Base-by-base conservation (phyloP, 2,113 vertebrate species). In the Albula glossodonta region DNA sequence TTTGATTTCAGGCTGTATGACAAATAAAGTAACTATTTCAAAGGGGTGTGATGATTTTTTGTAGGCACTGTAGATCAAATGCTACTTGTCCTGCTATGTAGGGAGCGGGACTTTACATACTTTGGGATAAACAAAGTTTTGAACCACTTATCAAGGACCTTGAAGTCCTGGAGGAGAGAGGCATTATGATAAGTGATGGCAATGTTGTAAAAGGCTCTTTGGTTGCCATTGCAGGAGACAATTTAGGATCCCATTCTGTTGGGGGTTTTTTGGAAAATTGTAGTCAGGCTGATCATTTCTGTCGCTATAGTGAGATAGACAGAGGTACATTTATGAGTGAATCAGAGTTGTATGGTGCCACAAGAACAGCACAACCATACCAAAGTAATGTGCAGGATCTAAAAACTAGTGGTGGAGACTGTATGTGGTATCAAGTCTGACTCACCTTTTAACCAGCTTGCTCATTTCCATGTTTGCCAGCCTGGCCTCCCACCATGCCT, bases 121-220 rank as follows among this genome's bases (percentile, higher is more conserved):
- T 88, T 88, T 86, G 87, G 80, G 6, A 51, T 81, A 13, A 52
- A 88, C 78, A 87, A 87, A 70, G 87, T 88, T 57, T 85, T 86
- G 63, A 88, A 25, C 50, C 84, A 2, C 50, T 88, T 8, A 81
- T 85, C 50, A 85, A 85, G 8, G 83, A 88, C 48, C 84, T 88
- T 8, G 81, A 83, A 82, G 7, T 25, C 51, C 57, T 88, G 13
- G 87, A 88, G 84, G 63, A 85, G 83, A 77, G 48, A 22, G 81
- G 83, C 60, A 66, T 85, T 17, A 48, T 80, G 84, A 56, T 79
- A 31, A 57, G 31, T 57, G 49, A 83, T 79, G 63, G 83, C 25
- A n/a, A 5, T 8, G 51, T 53, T 66, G 17, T 83, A n/a, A 87
- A 77, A 66, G 49, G 81, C 17, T 49, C 80, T 52, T 53, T 56